Evolutionary conservation across 1,140 invertebrate species (phyloP), one percentile per base, ranked within the genome.

Genomic region (Glossosoma conforme): DNA sequence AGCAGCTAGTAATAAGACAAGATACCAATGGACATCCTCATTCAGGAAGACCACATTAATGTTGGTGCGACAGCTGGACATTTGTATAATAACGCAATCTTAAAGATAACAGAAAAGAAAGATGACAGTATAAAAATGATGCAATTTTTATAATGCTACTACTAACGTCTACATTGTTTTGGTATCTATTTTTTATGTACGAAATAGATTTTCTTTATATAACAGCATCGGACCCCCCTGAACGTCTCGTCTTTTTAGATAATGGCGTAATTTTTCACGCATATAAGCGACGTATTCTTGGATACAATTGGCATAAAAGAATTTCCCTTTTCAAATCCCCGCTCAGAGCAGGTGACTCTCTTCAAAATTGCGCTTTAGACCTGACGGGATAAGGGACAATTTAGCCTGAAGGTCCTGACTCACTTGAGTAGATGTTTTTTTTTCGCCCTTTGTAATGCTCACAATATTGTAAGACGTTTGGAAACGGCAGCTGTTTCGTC

Each of bases 401-500:
- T 18, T 17, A 44, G 25, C 11, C 20, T 18, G 9, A 41, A 44
- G n/a, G 13, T 44, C 41, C 25, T 17, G 2, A 14, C 28, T 15
- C 25, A 30, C 24, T 30, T 17, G 13, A 5, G 9, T 17, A 17
- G 13, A 11, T 17, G n/a, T 9, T 28, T 6, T 45, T 45, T 11
- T 28, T 35, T 21, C 22, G 14, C 36, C 32, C 33, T 45, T 45
- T 2, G 3, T 9, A 2, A 15, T 13, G 13, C 18, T 15, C 32
- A 19, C 6, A 18, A 36, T 20, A 44, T 44, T 44, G 41, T 44
- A 44, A 28, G 13, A 28, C 15, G 14, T 48, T 19, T 48, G 28
- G 43, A 42, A 50, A 50, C 47, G 43, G 47, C 47, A 50, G 47
- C 47, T 50, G 47, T 42, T 50, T 50, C 28, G 42, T 33, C 9